Conservation (phyloP, 2,113 vertebrate species). For the Chamaea fasciata region DNA sequence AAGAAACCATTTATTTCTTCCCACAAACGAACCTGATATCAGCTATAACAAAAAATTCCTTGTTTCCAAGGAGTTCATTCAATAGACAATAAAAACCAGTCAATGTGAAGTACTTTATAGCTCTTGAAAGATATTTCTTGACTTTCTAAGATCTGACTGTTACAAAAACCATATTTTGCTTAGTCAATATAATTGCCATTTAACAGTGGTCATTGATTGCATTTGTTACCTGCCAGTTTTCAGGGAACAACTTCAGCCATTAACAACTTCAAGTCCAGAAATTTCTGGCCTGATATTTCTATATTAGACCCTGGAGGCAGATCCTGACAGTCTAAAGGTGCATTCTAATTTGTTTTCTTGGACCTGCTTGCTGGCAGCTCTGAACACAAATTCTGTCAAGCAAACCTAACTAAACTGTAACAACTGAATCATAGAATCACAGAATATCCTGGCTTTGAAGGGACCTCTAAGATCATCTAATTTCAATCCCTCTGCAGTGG, state of each 20-base stretch:
- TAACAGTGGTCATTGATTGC: not conserved
- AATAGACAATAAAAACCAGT: not conserved
- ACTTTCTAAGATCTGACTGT: not conserved
- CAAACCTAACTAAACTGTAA: not conserved
- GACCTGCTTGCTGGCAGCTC: not conserved
- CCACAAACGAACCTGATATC: not conserved
- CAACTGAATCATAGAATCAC: not conserved
- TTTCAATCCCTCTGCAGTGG: not conserved
- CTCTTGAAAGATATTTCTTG: not conserved
- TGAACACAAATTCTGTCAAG: not conserved
- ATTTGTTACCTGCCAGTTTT: not conserved
- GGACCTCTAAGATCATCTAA: not conserved
- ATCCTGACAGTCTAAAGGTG: not conserved
- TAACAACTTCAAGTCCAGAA: not conserved
- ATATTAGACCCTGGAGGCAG: not conserved
- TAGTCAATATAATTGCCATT: conserved; percentile 14
- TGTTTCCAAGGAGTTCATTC: not conserved
- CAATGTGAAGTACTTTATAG: not conserved
- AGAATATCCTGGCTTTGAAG: not conserved
- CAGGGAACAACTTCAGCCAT: not conserved
- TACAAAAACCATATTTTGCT: not conserved
- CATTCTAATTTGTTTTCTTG: not conserved
- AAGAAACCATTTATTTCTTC: not conserved
- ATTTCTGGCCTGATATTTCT: not conserved
- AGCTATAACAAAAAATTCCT: not conserved